These are phyloP conservation scores for Melitaea athalia DNA, from an alignment of 2,888 invertebrate species.

Conservation along the genomic window DNA sequence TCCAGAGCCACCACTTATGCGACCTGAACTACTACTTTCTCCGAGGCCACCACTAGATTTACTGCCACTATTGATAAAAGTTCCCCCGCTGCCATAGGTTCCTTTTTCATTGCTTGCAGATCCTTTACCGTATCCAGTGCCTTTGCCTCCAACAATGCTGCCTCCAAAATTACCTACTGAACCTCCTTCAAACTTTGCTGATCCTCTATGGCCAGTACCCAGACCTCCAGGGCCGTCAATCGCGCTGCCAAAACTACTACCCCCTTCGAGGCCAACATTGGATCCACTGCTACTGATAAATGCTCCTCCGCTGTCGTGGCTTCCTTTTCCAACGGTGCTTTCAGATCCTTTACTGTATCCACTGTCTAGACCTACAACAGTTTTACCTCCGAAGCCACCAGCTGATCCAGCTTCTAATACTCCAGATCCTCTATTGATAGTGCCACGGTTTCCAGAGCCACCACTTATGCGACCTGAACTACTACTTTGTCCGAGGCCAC, in stretches of 20 bases:
- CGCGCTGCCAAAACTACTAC: not conserved
- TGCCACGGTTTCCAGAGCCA: too few species aligned
- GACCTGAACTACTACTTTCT: too few species aligned
- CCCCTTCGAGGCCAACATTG: too few species aligned
- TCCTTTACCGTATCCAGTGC: constrained; percentile 32
- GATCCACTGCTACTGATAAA: too few species aligned
- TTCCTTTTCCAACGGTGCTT: constrained; percentile 55
- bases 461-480: too few species aligned
- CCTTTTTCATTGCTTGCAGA: constrained; percentile 48
- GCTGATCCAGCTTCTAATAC: too few species aligned
- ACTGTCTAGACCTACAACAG: constrained; percentile 48
- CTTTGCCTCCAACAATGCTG: constrained; percentile 46
- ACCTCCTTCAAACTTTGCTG: constrained; percentile 52
- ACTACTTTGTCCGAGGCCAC: constrained; percentile 50
- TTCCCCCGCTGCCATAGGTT: constrained; percentile 37
- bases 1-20: constrained; percentile 22
- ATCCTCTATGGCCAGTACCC: constrained; percentile 50
- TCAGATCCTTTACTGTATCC: constrained; percentile 40
- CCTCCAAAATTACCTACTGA: constrained; percentile 39
- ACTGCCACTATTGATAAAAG: constrained; percentile 31
- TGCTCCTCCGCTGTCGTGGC: too few species aligned
- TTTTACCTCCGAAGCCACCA: too few species aligned
- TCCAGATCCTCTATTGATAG: too few species aligned
- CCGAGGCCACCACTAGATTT: too few species aligned
- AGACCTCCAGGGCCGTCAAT: not conserved